Conservation (phyloP, 2,888 invertebrate species). For the Monochamus alternatus region DNA sequence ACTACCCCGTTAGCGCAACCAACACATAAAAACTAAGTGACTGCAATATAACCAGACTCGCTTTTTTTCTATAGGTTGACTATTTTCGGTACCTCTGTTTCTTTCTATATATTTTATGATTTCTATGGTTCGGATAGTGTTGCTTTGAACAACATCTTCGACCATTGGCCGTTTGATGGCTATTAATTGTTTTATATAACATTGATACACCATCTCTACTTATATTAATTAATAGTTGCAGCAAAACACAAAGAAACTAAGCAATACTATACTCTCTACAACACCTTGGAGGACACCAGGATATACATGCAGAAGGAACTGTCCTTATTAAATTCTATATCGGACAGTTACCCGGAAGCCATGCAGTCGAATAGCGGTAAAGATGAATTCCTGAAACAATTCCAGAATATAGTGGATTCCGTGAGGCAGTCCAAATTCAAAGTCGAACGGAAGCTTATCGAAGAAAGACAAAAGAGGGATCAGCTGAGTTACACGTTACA, state of each 20-base stretch:
- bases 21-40: too few relatives aligned
- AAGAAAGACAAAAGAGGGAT: conserved; percentile 79
- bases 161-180: too few relatives aligned
- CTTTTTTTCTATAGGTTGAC: too few relatives aligned
- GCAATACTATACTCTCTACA: conserved; percentile 96
- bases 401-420: conserved; percentile 91
- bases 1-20: too few relatives aligned
- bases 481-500: conserved; percentile 76
- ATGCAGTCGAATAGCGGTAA: conserved; percentile 86
- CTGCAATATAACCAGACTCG: too few relatives aligned
- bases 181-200: too few relatives aligned
- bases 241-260: conserved; percentile 97
- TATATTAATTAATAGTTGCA: conserved; percentile 79
- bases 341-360: conserved; percentile 91
- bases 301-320: conserved; percentile 94
- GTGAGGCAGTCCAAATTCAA: conserved; percentile 90
- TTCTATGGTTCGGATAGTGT: too few relatives aligned
- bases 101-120: background rate
- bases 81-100: background rate
- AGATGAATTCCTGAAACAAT: conserved; percentile 92
- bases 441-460: conserved; percentile 76
- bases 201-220: background rate
- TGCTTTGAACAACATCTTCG: too few relatives aligned
- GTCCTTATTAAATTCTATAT: conserved; percentile 88
- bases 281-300: conserved; percentile 95